Conservation (phyloP, 2,888 invertebrate species). For the Thecophora atra region DNA sequence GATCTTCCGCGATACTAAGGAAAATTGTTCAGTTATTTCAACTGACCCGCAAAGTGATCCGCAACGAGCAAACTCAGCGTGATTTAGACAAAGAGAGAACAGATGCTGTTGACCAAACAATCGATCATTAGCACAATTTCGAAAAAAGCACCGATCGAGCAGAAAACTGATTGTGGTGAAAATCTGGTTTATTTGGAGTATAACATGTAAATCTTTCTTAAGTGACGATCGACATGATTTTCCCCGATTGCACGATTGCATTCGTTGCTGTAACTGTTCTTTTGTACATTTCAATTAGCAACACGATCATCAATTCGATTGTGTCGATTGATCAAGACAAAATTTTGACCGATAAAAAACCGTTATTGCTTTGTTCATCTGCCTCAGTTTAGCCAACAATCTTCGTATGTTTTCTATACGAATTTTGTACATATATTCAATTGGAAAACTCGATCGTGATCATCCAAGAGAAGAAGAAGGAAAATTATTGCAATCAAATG, state of each 20-base stretch:
- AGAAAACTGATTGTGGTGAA: neutral
- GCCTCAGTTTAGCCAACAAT: too few species aligned
- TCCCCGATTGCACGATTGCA: neutral
- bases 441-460: conserved; percentile 3
- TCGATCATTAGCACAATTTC: conserved; percentile 14
- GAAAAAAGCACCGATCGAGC: conserved; percentile 9
- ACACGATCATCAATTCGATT: neutral
- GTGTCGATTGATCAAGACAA: neutral
- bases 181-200: neutral
- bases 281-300: conserved; percentile 12
- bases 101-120: neutral
- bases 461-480: neutral
- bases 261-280: neutral
- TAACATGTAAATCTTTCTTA: conserved; percentile 22
- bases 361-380: neutral
- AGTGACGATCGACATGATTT: conserved; percentile 24
- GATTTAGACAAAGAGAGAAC: neutral
- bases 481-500: conserved; percentile 12
- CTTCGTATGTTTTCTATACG: too few species aligned
- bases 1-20: conserved; percentile 4
- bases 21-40: conserved; percentile 16
- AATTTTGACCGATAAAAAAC: neutral
- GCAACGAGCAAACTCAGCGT: neutral
- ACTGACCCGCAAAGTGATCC: conserved; percentile 17
- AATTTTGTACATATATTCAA: neutral